Evolutionary conservation across 2,797 vertebrate genomes (phyloP).

Genomic region (Falco cherrug): DNA sequence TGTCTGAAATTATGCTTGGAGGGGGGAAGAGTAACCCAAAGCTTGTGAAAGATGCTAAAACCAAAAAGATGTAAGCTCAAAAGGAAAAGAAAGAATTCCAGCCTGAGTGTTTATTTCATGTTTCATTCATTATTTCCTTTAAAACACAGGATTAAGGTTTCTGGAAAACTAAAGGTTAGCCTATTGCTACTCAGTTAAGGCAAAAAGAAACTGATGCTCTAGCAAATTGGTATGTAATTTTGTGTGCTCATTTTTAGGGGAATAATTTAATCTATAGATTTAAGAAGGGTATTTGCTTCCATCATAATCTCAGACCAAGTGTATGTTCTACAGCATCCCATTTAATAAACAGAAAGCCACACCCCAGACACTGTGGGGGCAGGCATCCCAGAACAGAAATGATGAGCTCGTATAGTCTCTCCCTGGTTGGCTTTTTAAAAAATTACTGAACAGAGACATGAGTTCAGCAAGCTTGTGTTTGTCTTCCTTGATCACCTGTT

Average conservation of each 20-base stretch:
- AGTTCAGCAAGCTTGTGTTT: neutral
- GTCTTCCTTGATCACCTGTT: neutral
- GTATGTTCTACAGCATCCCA: neutral
- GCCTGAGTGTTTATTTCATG: neutral
- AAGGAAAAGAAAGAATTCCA: neutral
- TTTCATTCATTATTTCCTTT: neutral
- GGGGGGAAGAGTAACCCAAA: too few relatives aligned
- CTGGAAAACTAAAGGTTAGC: neutral
- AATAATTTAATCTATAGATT: neutral
- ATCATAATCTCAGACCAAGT: neutral
- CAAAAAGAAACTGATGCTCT: neutral
- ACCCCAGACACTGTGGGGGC: rapidly evolving
- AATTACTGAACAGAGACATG: neutral
- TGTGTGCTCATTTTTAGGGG: neutral
- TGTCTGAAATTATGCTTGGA: neutral
- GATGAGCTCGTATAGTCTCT: neutral
- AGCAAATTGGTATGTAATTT: neutral
- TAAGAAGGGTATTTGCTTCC: neutral
- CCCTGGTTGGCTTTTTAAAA: neutral
- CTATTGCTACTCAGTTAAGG: neutral
- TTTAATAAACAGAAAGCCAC: neutral
- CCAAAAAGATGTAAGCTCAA: neutral
- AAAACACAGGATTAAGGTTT: neutral
- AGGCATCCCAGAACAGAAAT: neutral
- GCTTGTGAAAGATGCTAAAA: neutral